Evolutionary conservation across 2,888 invertebrate species (phyloP).

Genomic region (Busseola fusca): DNA sequence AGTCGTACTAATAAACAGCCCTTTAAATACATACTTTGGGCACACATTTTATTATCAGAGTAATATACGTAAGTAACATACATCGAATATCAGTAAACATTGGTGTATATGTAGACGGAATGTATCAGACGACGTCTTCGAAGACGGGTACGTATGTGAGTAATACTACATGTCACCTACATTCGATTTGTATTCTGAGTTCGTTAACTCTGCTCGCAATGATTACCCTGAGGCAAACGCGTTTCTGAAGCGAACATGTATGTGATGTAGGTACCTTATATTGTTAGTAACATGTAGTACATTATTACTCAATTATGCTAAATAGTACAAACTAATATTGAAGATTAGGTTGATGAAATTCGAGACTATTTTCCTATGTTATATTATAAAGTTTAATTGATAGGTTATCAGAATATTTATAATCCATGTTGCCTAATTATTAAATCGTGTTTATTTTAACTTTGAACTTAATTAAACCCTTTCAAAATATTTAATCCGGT

Average conservation of each 20-base stretch:
- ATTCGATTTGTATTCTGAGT: slow-evolving; percentile 83
- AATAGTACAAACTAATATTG: slow-evolving; percentile 50
- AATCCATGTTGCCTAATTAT: slow-evolving; percentile 22
- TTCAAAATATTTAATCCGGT: slow-evolving; percentile 26
- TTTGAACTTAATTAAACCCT: slow-evolving; percentile 16
- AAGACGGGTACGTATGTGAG: slow-evolving; percentile 42
- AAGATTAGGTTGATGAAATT: slow-evolving; percentile 50
- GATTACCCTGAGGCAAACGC: slow-evolving; percentile 76
- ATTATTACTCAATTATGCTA: slow-evolving; percentile 61
- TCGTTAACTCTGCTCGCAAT: slow-evolving; percentile 80
- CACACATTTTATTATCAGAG: slow-evolving; percentile 54
- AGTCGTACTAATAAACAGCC: slow-evolving; percentile 39
- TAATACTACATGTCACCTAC: slow-evolving; percentile 65
- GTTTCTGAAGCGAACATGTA: slow-evolving; percentile 59
- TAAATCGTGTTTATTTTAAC: slow-evolving; percentile 9
- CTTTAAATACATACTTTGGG: slow-evolving; percentile 37
- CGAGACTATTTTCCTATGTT: slow-evolving; percentile 49
- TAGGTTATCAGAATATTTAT: slow-evolving; percentile 32
- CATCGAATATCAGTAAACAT: slow-evolving; percentile 56
- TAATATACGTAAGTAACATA: slow-evolving; percentile 43
- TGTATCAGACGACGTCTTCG: slow-evolving; percentile 42
- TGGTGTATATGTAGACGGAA: slow-evolving; percentile 48
- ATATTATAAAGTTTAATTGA: slow-evolving; percentile 40
- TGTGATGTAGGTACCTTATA: slow-evolving; percentile 39
- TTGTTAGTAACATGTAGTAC: slow-evolving; percentile 52